Conservation (phyloP, 92 coral and sea anemone genomes). For the Porites lobata region DNA sequence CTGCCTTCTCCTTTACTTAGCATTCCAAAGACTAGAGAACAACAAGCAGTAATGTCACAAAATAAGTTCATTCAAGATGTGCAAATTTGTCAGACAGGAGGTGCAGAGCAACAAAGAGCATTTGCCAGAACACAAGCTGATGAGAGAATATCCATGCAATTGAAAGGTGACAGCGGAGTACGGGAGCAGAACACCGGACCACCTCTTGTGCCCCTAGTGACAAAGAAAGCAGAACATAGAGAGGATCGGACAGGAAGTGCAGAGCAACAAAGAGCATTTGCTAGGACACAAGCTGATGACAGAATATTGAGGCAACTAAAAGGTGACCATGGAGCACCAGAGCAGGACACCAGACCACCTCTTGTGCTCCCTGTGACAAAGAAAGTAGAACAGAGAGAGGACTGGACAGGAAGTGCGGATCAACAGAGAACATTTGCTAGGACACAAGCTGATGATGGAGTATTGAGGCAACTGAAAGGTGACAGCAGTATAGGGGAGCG, state of each 20-base stretch:
- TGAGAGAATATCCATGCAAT: background rate
- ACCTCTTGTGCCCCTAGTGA: too few relatives aligned
- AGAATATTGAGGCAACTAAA: background rate
- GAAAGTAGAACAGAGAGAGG: background rate
- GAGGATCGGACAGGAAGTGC: background rate
- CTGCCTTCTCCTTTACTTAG: background rate
- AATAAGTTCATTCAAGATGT: background rate
- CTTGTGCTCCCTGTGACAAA: too few relatives aligned
- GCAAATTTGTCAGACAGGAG: too few relatives aligned
- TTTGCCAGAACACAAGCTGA: too few relatives aligned
- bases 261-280: too few relatives aligned
- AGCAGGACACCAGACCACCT: too few relatives aligned
- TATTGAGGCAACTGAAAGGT: background rate
- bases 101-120: too few relatives aligned
- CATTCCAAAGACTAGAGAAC: constrained; percentile 9
- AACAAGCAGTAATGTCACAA: background rate
- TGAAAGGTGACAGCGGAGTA: background rate
- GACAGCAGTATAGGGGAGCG: background rate
- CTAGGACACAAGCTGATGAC: too few relatives aligned
- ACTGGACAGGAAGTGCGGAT: constrained; percentile 1
- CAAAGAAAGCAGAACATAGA: too few relatives aligned
- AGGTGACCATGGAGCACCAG: background rate
- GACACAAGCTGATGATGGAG: background rate
- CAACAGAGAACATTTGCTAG: background rate
- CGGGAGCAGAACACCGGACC: too few relatives aligned